phyloP scores from a whole-genome alignment of 2,113 vertebrate genomes.

The Atractosteus spatula region DNA sequence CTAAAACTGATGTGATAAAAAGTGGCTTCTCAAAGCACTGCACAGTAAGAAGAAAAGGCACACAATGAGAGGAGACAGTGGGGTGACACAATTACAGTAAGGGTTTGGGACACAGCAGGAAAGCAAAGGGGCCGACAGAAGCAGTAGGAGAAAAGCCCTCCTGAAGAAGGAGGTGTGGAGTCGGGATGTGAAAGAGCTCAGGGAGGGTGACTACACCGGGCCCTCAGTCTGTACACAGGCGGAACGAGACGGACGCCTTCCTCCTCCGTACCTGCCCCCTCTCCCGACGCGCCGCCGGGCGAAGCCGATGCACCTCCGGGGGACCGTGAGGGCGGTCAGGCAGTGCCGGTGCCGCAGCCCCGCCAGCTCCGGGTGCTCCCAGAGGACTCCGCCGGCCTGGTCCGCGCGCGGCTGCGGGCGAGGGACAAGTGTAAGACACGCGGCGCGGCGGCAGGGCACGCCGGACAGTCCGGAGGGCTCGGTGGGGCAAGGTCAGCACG shows the following conservation, averaged over 20 bases:
- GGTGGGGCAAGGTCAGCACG: no score
- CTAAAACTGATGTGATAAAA: no score
- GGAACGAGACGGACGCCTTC: background rate
- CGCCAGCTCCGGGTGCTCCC: slow-evolving; percentile 62
- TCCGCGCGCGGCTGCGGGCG: slow-evolving; percentile 71
- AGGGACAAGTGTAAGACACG: no score
- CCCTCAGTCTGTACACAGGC: background rate
- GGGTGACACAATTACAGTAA: no score
- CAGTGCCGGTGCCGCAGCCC: slow-evolving; percentile 76
- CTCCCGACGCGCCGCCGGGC: slow-evolving; percentile 81
- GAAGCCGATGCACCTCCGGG: slow-evolving; percentile 80
- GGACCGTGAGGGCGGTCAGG: slow-evolving; percentile 81
- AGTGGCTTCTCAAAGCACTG: no score
- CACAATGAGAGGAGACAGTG: no score
- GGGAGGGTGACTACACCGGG: no score
- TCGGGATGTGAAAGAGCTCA: no score
- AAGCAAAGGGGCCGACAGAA: background rate
- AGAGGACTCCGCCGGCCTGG: slow-evolving; percentile 59
- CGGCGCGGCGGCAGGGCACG: no score
- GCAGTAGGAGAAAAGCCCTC: background rate
- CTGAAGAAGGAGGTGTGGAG: background rate
- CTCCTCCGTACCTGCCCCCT: slow-evolving; percentile 77
- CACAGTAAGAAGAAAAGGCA: no score
- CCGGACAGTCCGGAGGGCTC: no score
- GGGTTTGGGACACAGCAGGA: background rate